Base-by-base conservation (phyloP, 2,888 invertebrate genomes). In the Electrophaes corylata region DNA sequence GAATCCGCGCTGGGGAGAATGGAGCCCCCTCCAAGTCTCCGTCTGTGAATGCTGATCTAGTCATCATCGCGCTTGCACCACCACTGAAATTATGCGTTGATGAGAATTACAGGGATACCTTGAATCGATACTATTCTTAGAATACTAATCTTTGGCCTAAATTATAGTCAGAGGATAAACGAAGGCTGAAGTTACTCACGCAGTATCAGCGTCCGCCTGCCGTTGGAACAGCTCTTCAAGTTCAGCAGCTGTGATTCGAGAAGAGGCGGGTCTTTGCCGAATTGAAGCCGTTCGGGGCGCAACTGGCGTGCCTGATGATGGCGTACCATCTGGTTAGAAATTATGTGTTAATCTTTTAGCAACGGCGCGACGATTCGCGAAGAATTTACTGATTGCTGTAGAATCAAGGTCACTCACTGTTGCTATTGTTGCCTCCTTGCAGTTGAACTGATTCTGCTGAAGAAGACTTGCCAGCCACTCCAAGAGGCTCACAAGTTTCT, bases 161-260 rank as follows among this genome's bases (percentile, higher is more conserved):
- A n/a, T n/a, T n/a, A n/a, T n/a, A n/a, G n/a, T n/a, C n/a, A n/a
- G n/a, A n/a, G n/a, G n/a, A n/a, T n/a, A n/a, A n/a, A n/a, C n/a
- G n/a, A n/a, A n/a, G n/a, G n/a, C n/a, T n/a, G 10, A 6, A 57
- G 11, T 26, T 67, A 71, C 76, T 62, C 37, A 82, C 83, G 66
- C 67, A 50, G 81, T 74, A 35, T 93, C 93, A 23, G 93, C 89
- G 60, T 94, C 95, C 62, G 95, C 95, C 81, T 98, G 97, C 33
- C 97, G 92, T 86, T 97, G 96, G 93, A 98, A 98, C 71, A 98
- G 93, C 87, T 98, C 97, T 91, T 98, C 97, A 58, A 98, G 93
- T 85, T 98, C 98, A 3, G 96, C 96, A 18, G 98, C 96, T 1
- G 98, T 97, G 76, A 98, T 97, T 73, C 98, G 93, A 63, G 95